phyloP scores from a whole-genome alignment of 1,140 invertebrate genomes.

The Drosophila hydei region DNA sequence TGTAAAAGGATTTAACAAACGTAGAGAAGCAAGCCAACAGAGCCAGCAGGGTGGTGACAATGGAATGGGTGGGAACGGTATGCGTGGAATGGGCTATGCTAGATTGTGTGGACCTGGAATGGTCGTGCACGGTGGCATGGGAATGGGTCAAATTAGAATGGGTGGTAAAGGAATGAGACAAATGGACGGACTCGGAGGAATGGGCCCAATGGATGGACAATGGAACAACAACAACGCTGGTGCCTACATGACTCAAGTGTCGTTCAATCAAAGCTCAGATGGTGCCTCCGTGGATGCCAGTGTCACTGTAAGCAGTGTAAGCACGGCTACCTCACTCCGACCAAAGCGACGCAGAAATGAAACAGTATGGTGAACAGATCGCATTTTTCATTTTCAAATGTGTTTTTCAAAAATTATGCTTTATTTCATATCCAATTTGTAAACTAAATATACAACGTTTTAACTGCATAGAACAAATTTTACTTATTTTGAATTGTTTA shows the following conservation, averaged over 20 bases:
- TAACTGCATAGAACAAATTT: not conserved
- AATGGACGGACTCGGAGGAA: constrained; percentile 20
- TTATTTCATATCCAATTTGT: not conserved
- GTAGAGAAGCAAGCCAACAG: constrained; percentile 1
- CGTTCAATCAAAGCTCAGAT: not conserved
- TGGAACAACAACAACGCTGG: constrained; percentile 23
- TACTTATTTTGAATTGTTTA: too few species aligned
- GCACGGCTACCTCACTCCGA: not conserved
- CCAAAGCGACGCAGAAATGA: not conserved
- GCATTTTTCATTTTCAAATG: constrained; percentile 1
- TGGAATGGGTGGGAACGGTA: constrained; percentile 6
- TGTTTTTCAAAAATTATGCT: too few species aligned
- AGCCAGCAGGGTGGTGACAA: constrained; percentile 1
- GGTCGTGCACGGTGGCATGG: not conserved
- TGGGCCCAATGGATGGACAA: constrained; percentile 26
- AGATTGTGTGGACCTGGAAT: constrained; percentile 18
- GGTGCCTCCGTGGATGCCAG: not conserved
- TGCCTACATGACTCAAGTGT: not conserved
- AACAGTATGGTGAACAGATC: constrained; percentile 5
- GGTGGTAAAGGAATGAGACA: constrained; percentile 21
- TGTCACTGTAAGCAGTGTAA: constrained; percentile 7
- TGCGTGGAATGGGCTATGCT: constrained; percentile 9
- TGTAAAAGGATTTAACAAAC: constrained; percentile 3
- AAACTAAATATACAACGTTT: constrained; percentile 2
- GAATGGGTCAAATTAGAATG: constrained; percentile 32